Evolutionary conservation across 1,140 invertebrate genomes (phyloP).

Genomic region (Conus betulinus): DNA sequence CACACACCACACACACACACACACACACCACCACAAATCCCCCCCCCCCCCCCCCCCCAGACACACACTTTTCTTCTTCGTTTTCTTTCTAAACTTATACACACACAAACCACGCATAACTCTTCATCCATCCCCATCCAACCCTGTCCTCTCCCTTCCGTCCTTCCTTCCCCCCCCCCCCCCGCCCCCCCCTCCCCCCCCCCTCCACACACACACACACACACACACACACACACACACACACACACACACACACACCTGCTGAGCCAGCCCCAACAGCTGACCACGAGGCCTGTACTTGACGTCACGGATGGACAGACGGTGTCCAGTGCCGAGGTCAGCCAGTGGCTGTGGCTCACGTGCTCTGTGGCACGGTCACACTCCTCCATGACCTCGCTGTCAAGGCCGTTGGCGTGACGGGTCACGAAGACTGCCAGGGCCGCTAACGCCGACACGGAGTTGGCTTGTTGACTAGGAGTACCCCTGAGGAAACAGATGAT

Average conservation of each 20-base stretch:
- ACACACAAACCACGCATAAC: no score
- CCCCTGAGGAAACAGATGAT: constrained; percentile 43
- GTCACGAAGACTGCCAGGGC: constrained; percentile 52
- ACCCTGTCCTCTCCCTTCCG: no score
- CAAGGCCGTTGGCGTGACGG: constrained; percentile 47
- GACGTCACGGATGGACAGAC: constrained; percentile 58
- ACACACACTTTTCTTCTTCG: no score
- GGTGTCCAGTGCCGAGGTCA: constrained; percentile 57
- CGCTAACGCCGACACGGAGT: constrained; percentile 56
- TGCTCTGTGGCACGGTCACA: constrained; percentile 48
- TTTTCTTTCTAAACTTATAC: no score
- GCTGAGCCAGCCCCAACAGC: constrained; percentile 59
- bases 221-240: no score
- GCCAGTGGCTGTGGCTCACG: constrained; percentile 59
- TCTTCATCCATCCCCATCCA: no score
- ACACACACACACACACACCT: constrained; percentile 48
- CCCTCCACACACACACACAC: no score
- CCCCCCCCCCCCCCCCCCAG: no score
- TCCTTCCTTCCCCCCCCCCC: no score
- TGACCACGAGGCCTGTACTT: constrained; percentile 50
- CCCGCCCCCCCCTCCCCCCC: no score
- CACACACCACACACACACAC: no score
- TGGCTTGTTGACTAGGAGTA: constrained; percentile 59
- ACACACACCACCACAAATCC: no score
- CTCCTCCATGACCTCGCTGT: constrained; percentile 41